Base-by-base conservation (phyloP, 2,888 invertebrate genomes). In the Drosophila anomelani region DNA sequence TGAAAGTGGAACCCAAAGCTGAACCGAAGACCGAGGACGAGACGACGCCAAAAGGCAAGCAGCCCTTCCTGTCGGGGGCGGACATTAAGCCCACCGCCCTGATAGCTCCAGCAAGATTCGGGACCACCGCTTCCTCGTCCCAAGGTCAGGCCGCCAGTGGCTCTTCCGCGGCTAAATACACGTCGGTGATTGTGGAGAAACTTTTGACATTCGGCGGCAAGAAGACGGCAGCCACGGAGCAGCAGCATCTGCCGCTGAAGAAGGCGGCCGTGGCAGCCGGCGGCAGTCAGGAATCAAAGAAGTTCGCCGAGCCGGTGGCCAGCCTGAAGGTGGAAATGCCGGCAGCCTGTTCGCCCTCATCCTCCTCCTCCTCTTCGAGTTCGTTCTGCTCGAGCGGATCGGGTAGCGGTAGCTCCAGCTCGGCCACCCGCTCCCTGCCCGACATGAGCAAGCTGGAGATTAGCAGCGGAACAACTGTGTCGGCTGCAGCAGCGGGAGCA, bases 361-460 rank as follows among this genome's bases (percentile, higher is more conserved):
- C 90, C 2, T 89, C 90, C 9, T 87, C 90, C 4, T 88, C 90
- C 0, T 91, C 91, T 0, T 90, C 90, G 15, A 88, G 90, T n/a
- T 88, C 90, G 5, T 85, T 86, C n/a, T 85, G 85, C 23, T 87
- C 90, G 2, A 77, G 68, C 54, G 67, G 13, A 1, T 67, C 67
- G 4, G 8, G 55, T 75, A 70, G 51, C 81, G 83, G 47, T 3
- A 73, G 86, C 76, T 82, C 90, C 71, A 43, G 86, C 80, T 85
- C 91, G 5, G 80, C 86, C 0, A 82, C 90, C 1, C 80, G 90
- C 5, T 90, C 89, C 0, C 59, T 91, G 64, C 91, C 91, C 3
- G 91, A 91, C 29, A 91, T 91, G 90, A 91, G 91, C 60, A 91
- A 91, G 47, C 63, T 91, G 57, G 91, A 91, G 59, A 91, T 91